phyloP scores from a whole-genome alignment of 2,888 invertebrate species.

The Pseudococcus longispinus region DNA sequence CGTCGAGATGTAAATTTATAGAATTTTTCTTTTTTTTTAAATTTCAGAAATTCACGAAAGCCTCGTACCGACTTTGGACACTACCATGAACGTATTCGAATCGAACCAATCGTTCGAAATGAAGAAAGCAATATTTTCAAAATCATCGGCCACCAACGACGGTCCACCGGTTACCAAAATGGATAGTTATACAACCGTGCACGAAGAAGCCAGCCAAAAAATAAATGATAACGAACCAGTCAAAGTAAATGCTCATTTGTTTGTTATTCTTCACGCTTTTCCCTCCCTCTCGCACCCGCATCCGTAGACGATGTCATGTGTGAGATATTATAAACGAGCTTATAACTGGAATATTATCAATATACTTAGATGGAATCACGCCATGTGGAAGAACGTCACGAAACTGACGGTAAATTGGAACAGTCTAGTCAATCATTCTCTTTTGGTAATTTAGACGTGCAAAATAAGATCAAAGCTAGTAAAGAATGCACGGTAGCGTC shows the following conservation, averaged over 20 bases:
- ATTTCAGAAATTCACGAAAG: constrained; percentile 36
- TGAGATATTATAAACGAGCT: not conserved
- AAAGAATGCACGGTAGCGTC: constrained; percentile 25
- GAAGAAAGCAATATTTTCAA: constrained; percentile 45
- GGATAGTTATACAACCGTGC: constrained; percentile 39
- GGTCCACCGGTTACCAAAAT: constrained; percentile 42
- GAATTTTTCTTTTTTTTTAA: not conserved
- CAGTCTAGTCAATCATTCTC: constrained; percentile 52
- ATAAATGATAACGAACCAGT: constrained; percentile 50
- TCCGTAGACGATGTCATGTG: not conserved
- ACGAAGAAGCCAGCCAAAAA: constrained; percentile 40
- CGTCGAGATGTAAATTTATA: not conserved
- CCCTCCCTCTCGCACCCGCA: not conserved
- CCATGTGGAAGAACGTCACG: constrained; percentile 37
- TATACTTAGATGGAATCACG: constrained; percentile 49
- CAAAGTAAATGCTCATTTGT: constrained; percentile 35
- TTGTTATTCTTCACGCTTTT: not conserved
- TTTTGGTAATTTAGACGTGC: constrained; percentile 46
- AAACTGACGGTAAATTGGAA: constrained; percentile 42
- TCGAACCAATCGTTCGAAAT: constrained; percentile 52
- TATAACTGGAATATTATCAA: constrained; percentile 24
- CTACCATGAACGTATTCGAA: constrained; percentile 41
- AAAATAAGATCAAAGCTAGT: constrained; percentile 14
- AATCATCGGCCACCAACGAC: constrained; percentile 51
- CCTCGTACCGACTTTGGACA: constrained; percentile 42